A percentile compares a stretch with the other conserved stretches of the same genome.
These are phyloP conservation scores for Apamea crenata DNA, from an alignment of 2,888 invertebrate genomes.

Conservation along the genomic window DNA sequence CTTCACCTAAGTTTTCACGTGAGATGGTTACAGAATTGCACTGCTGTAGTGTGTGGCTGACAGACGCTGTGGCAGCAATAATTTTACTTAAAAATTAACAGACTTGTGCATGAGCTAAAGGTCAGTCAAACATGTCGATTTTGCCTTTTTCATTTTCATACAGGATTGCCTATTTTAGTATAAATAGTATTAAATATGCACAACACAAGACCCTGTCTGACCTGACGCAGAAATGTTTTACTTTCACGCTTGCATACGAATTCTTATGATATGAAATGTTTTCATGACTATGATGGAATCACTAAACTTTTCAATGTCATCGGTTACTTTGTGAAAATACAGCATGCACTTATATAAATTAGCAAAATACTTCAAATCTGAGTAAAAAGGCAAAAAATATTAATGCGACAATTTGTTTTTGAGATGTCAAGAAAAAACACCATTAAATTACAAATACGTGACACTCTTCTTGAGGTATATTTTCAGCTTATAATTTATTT, in stretches of 20 bases:
- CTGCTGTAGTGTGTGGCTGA: not conserved
- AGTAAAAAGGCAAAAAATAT: not conserved
- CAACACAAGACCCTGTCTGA: conserved; percentile 22
- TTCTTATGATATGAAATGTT: conserved; percentile 2
- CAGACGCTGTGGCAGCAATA: not conserved
- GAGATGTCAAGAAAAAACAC: not conserved
- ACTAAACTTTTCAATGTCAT: conserved; percentile 18
- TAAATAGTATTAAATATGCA: conserved; percentile 22
- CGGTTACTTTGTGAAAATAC: conserved; percentile 3
- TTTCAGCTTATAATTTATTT: not conserved
- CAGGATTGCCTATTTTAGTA: not conserved
- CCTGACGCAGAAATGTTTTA: conserved; percentile 19
- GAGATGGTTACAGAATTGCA: too few relatives aligned
- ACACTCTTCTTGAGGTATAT: not conserved
- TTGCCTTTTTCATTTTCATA: not conserved
- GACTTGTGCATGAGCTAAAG: not conserved
- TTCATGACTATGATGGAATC: conserved; percentile 11
- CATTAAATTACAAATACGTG: not conserved
- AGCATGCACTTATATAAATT: not conserved
- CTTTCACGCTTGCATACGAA: not conserved
- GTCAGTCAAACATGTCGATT: not conserved
- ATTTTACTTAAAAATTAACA: not conserved
- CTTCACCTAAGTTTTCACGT: too few relatives aligned
- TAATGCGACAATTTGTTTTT: not conserved
- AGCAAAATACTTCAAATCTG: not conserved